phyloP scores from a whole-genome alignment of 2,888 invertebrate genomes.

The Pristionchus arcanus region DNA sequence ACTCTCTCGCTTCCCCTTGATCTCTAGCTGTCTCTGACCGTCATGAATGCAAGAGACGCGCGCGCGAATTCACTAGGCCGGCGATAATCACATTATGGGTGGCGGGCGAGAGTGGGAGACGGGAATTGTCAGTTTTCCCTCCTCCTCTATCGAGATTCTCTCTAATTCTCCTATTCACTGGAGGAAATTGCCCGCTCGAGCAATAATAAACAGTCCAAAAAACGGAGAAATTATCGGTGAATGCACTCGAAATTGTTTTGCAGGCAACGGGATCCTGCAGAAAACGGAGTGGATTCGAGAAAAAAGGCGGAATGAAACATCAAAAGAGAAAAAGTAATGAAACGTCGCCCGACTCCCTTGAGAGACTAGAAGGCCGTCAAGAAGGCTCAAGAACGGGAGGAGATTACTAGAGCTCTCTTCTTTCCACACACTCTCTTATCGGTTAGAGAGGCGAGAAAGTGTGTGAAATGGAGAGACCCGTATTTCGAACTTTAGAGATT shows the following conservation, averaged over 20 bases:
- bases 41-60: not conserved
- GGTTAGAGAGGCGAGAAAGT: too few species aligned
- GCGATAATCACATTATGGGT: constrained; percentile 47
- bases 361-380: not conserved
- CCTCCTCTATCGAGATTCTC: not conserved
- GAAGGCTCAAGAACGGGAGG: constrained; percentile 3
- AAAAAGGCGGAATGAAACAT: not conserved
- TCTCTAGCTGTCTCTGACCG: not conserved
- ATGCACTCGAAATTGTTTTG: not conserved
- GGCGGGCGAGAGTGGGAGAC: not conserved
- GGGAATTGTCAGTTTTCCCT: constrained; percentile 37
- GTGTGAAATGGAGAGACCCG: too few species aligned
- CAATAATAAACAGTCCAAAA: constrained; percentile 35
- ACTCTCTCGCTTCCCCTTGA: not conserved
- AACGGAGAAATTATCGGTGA: not conserved
- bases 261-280: not conserved
- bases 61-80: not conserved
- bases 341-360: not conserved
- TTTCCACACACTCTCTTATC: too few species aligned
- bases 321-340: not conserved
- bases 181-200: not conserved
- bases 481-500: too few species aligned
- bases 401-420: too few species aligned
- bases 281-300: not conserved
- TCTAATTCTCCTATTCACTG: not conserved